Base-by-base conservation (phyloP, 2,113 vertebrate species). In the Cichladusa arquata region DNA sequence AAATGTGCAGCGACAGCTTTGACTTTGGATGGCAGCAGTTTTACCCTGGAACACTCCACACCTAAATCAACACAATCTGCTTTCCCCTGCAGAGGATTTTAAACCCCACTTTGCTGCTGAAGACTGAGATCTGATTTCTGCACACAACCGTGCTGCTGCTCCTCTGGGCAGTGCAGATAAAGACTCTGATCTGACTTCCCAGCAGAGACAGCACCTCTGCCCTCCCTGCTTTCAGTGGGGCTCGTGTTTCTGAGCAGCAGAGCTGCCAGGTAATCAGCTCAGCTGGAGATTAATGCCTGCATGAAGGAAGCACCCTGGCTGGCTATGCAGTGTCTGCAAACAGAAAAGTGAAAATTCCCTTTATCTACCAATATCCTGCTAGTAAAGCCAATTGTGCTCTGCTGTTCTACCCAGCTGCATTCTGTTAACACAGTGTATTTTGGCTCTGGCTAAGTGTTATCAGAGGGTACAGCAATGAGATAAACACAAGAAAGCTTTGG, bases 221-320 rank as follows among this genome's bases (percentile, higher is more conserved):
- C 36, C 53, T 51, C 76, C 14, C 31, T n/a, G 38, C 28, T 23
- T 6, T 19, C 82, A 54, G 51, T 2, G 24, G 12, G 15, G 24
- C 57, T 88, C 51, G 11, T 60, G 34, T 11, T 73, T 22, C 65
- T 29, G 36, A 71, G 34, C 54, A 88, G 90, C 53, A 76, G 56
- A 65, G 13, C 23, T 87, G 94, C 90, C 88, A 95, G 96, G 64
- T n/a, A 38, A 95, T 83, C 95, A 95, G 92, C 93, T 78, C 84
- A 57, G 88, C 70, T 42, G 83, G 66, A 80, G 86, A 81, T 95
- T 48, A 92, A 86, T 53, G 57, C 54, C 76, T 58, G 91, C 48
- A 58, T 5, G 44, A 73, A 86, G 94, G 44, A 34, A 73, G 72
- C 31, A 19, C 23, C 71, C 95, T 38, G 71, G 72, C 88, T 95